phyloP scores from a whole-genome alignment of 2,113 vertebrate species.

The Psittacula cyanocephala region DNA sequence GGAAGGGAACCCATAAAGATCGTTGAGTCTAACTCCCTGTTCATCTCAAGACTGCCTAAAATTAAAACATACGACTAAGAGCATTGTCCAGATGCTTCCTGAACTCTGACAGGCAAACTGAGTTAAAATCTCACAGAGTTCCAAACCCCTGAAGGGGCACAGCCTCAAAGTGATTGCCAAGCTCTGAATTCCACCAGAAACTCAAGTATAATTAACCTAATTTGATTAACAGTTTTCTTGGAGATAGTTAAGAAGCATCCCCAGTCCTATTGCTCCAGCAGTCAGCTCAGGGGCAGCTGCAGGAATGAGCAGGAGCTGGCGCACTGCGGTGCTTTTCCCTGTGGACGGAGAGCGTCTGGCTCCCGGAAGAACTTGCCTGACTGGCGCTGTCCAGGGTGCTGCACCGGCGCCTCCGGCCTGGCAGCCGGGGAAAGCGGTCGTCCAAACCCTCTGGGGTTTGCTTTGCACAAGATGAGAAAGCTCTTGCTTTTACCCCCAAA shows the following conservation, averaged over 20 bases:
- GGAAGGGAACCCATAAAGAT: neutral
- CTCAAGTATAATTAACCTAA: no score
- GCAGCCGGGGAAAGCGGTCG: rapidly evolving
- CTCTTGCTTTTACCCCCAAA: neutral
- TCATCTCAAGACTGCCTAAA: neutral
- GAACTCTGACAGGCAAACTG: neutral
- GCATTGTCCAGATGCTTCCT: rapidly evolving
- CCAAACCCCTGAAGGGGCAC: neutral
- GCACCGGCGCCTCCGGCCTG: neutral
- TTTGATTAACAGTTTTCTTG: neutral
- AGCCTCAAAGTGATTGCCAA: neutral
- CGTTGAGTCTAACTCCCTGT: rapidly evolving
- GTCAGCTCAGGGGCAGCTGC: neutral
- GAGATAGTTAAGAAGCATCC: neutral
- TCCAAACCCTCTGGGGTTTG: neutral
- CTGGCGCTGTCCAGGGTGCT: neutral
- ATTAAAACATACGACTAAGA: neutral
- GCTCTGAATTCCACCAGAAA: neutral
- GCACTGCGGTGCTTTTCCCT: rapidly evolving
- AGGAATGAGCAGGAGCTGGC: rapidly evolving
- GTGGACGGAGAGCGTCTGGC: rapidly evolving
- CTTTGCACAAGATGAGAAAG: neutral
- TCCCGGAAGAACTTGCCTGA: rapidly evolving
- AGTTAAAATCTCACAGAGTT: neutral
- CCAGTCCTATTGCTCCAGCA: neutral